phyloP scores from a whole-genome alignment of 2,797 vertebrate genomes.

The Premnoplex brunnescens region DNA sequence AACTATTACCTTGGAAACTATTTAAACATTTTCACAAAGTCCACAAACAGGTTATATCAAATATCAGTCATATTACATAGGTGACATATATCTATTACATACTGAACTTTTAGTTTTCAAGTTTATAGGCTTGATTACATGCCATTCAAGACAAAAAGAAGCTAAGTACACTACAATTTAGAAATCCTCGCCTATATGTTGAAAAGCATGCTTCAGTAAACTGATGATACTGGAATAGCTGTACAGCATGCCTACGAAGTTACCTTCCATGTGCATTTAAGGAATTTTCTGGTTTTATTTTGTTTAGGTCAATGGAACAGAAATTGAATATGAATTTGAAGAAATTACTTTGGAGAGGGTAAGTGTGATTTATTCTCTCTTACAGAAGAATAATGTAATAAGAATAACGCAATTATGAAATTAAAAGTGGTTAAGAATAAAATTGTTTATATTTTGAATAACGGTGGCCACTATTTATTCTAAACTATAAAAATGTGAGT shows the following conservation, averaged over 20 bases:
- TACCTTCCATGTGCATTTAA: slow-evolving; percentile 15
- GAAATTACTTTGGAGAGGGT: slow-evolving; percentile 97
- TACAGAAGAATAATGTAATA: background rate
- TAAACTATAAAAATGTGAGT: background rate
- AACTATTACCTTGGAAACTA: background rate
- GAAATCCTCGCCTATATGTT: background rate
- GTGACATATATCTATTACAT: background rate
- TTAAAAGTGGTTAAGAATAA: background rate
- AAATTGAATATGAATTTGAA: slow-evolving; percentile 99
- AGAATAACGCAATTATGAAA: background rate
- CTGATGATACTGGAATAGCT: background rate
- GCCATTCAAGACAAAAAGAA: background rate
- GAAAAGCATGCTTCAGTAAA: background rate
- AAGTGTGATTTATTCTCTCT: slow-evolving; percentile 67
- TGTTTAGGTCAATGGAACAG: slow-evolving; percentile 92
- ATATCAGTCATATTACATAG: background rate
- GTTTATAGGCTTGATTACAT: background rate
- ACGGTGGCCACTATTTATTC: background rate
- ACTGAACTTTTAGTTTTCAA: background rate
- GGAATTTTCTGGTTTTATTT: background rate
- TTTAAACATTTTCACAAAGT: background rate
- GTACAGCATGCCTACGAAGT: background rate
- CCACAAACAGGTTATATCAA: rapidly evolving
- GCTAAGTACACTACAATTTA: background rate
- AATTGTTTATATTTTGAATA: background rate